Evolutionary conservation across 2,113 vertebrate genomes (phyloP), one percentile per base, ranked within the genome.

Genomic region (Notechis scutatus): DNA sequence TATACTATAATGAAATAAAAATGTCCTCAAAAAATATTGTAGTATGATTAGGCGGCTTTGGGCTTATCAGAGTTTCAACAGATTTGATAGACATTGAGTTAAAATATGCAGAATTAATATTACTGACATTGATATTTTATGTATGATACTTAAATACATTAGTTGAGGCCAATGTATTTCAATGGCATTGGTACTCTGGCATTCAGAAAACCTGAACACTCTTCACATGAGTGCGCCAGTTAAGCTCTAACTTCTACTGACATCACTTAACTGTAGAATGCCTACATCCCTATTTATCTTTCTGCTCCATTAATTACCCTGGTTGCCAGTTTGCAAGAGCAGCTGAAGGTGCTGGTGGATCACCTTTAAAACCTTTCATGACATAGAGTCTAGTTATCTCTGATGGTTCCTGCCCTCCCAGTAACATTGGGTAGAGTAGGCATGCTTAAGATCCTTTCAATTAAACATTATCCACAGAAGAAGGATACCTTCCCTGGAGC

Each of bases 21-120:
- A 74, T 34, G 64, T 18, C n/a, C 64, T 74, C n/a, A 74, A 34
- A 64, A 93, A 88, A 93, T 90, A 89, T 91, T 93, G 88, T 88
- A 93, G 90, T 15, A 81, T n/a, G 92, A 94, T 94, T 93, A 87
- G 91, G 96, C 93, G 95, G 91, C 92, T 93, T 90, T 94, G 92
- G 95, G 92, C 94, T 96, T 96, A 96, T 96, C 95, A 96, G 96
- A 89, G 88, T 88, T 95, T 94, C 93, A 91, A 87, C 91, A 54
- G 59, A 90, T 96, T 95, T 95, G 95, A 92, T 92, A 96, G 94
- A 95, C 94, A 39, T 0, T 0, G 5, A 26, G 8, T 57, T 90
- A 47, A 18, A 54, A 88, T 9, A 54, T 54, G 15, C 26, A 54
- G 1, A 52, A 29, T 54, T n/a, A 54, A 88, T 29, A 50, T 87